Evolutionary conservation across 2,888 invertebrate species (phyloP).

Genomic region (Hemaris fuciformis): DNA sequence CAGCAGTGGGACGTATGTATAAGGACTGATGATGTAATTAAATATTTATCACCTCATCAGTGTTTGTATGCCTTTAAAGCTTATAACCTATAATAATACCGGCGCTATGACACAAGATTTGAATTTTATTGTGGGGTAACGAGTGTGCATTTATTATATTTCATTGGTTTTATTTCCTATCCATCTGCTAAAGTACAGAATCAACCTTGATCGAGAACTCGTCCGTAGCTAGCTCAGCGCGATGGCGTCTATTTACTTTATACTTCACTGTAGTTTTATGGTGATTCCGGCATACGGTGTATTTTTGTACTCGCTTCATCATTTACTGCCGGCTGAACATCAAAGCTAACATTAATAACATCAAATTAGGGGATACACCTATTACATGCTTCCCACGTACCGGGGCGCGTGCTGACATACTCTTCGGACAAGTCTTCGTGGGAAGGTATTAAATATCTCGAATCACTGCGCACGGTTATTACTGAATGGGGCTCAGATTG

Average conservation of each 20-base stretch:
- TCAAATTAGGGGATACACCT: slow-evolving; percentile 18
- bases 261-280: slow-evolving; percentile 4
- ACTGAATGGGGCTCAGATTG: slow-evolving; percentile 66
- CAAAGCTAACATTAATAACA: slow-evolving; percentile 30
- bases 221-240: background rate
- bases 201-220: slow-evolving; percentile 1
- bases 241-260: slow-evolving; percentile 11
- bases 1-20: too few relatives aligned
- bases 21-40: too few relatives aligned
- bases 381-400: slow-evolving; percentile 47
- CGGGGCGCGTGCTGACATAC: slow-evolving; percentile 63
- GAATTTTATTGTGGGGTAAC: too few relatives aligned
- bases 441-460: slow-evolving; percentile 75
- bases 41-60: too few relatives aligned
- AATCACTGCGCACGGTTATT: slow-evolving; percentile 59
- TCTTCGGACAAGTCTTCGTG: slow-evolving; percentile 58
- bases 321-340: slow-evolving; percentile 18
- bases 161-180: too few relatives aligned
- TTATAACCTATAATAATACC: too few relatives aligned
- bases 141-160: too few relatives aligned
- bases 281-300: slow-evolving; percentile 2
- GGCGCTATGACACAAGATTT: too few relatives aligned
- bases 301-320: slow-evolving; percentile 17
- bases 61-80: too few relatives aligned
- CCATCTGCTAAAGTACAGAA: background rate